These are phyloP conservation scores for Chrosomus eos DNA, from an alignment of 2,797 vertebrate species.

Conservation along the genomic window DNA sequence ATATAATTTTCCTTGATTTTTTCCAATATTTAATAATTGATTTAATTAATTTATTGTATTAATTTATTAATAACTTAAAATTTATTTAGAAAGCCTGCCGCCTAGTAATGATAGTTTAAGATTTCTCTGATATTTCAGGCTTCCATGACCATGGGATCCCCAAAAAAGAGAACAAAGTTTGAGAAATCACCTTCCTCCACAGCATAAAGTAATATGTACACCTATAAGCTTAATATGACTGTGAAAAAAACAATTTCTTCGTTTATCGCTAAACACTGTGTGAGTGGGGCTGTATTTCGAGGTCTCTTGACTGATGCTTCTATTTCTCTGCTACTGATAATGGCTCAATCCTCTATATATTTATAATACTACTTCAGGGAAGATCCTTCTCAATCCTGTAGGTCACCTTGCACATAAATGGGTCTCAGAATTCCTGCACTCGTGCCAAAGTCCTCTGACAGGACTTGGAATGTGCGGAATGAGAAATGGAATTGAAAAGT, in stretches of 20 bases:
- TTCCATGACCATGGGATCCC: background rate
- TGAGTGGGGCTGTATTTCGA: background rate
- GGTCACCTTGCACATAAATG: conserved; percentile 51
- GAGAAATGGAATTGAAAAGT: conserved; percentile 11
- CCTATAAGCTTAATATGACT: background rate
- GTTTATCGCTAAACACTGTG: background rate
- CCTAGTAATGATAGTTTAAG: background rate
- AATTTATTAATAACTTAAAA: background rate
- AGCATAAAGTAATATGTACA: background rate
- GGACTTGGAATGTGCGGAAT: background rate
- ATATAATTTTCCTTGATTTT: background rate
- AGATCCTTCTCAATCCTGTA: conserved; percentile 13
- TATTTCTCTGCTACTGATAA: background rate
- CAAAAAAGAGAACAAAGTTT: conserved; percentile 2
- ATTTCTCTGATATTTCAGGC: background rate
- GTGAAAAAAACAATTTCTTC: background rate
- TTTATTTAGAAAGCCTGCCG: background rate
- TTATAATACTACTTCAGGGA: conserved; percentile 8
- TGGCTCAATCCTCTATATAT: background rate
- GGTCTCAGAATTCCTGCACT: background rate
- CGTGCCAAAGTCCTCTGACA: conserved; percentile 18
- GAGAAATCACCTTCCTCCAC: background rate
- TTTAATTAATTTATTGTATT: background rate
- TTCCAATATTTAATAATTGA: background rate
- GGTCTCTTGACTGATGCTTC: background rate